Evolutionary conservation across 2,113 vertebrate genomes (phyloP).

Genomic region (Melanerpes formicivorus): DNA sequence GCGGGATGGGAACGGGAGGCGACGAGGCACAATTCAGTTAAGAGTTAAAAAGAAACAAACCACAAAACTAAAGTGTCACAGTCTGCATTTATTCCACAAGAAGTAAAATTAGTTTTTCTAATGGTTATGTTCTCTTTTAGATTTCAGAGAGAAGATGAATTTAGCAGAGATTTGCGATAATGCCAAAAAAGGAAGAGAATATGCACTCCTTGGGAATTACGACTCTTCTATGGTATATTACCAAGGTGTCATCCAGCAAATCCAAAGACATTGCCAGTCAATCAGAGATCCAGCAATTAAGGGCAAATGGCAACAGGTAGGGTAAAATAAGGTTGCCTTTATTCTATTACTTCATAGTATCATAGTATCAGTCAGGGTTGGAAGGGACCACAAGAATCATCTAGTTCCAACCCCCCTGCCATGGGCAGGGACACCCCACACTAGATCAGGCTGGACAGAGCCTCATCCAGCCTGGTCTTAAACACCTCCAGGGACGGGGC

Average conservation of each 20-base stretch:
- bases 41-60: not conserved
- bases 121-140: slow-evolving; percentile 64
- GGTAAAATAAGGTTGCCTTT: not conserved
- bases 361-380: too few relatives aligned
- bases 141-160: slow-evolving; percentile 84
- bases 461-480: too few relatives aligned
- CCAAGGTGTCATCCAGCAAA: slow-evolving; percentile 96
- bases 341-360: not conserved
- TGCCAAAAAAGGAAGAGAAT: slow-evolving; percentile 96
- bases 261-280: slow-evolving; percentile 90
- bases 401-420: too few relatives aligned
- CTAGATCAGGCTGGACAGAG: too few relatives aligned
- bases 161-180: slow-evolving; percentile 95
- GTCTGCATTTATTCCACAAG: not conserved
- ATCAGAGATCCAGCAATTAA: slow-evolving; percentile 91
- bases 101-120: not conserved
- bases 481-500: too few relatives aligned
- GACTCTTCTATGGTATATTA: slow-evolving; percentile 97
- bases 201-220: slow-evolving; percentile 95
- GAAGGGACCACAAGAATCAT: too few relatives aligned
- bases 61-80: not conserved
- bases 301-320: slow-evolving; percentile 93
- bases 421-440: too few relatives aligned
- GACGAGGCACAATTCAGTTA: not conserved
- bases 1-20: accelerated